Percentiles rank a stretch among this genome's conserved stretches.
phyloP scores from a whole-genome alignment of 2,113 vertebrate species.

The Cavia porcellus region DNA sequence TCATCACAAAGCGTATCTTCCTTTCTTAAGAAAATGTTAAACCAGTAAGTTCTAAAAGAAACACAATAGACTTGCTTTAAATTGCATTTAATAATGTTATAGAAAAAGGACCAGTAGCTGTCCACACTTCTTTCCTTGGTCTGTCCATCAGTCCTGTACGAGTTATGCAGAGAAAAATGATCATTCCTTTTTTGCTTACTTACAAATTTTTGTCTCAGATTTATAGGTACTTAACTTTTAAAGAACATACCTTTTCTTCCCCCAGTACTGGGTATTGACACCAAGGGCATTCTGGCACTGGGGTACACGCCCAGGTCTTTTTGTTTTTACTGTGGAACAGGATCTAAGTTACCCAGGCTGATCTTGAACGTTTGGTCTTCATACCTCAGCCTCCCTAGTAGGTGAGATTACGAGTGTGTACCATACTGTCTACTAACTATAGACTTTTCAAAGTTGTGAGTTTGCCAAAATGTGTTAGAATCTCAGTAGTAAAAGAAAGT shows the following conservation, averaged over 20 bases:
- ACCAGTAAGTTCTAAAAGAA: neutral
- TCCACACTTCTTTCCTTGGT: neutral
- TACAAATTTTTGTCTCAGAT: neutral
- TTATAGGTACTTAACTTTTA: constrained; percentile 22
- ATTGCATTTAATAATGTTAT: constrained; percentile 18
- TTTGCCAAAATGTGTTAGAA: constrained; percentile 4
- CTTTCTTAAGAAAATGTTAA: constrained; percentile 11
- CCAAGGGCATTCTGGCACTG: neutral
- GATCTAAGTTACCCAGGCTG: neutral
- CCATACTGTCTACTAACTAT: neutral
- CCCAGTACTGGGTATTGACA: neutral
- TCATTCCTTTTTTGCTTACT: neutral
- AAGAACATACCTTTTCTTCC: neutral
- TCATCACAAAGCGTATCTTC: neutral
- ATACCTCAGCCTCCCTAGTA: neutral
- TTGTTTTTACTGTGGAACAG: neutral
- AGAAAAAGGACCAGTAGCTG: neutral
- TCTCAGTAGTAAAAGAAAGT: neutral
- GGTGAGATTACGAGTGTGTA: no score
- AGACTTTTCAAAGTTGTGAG: neutral
- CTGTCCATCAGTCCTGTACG: neutral
- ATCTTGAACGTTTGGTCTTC: neutral
- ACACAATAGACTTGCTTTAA: neutral
- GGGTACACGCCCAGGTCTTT: neutral
- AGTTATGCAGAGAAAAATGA: neutral